Conservation (phyloP, 2,888 invertebrate genomes). For the Leucoptera coffeella region DNA sequence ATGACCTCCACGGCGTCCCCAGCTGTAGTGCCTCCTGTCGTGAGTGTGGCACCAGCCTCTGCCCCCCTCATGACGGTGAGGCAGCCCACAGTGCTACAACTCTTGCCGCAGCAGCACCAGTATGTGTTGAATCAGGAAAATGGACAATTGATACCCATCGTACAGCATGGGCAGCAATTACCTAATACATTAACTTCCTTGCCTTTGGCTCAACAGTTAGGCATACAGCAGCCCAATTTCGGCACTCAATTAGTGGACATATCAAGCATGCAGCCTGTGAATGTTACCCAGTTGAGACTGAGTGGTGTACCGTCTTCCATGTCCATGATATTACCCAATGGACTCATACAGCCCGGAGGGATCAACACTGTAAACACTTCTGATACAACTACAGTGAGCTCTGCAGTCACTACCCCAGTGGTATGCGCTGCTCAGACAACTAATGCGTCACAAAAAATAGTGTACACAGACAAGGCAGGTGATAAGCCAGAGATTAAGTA, state of each 20-base stretch:
- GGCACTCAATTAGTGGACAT: constrained; percentile 39
- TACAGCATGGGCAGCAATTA: constrained; percentile 38
- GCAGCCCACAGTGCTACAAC: constrained; percentile 35
- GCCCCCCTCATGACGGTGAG: constrained; percentile 41
- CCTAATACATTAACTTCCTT: constrained; percentile 34
- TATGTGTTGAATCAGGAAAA: constrained; percentile 43
- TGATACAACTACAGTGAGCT: constrained; percentile 38
- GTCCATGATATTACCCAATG: constrained; percentile 43
- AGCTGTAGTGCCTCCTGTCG: constrained; percentile 27
- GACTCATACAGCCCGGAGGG: constrained; percentile 31
- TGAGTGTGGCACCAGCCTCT: constrained; percentile 29
- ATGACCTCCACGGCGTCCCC: constrained; percentile 23
- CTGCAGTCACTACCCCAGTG: constrained; percentile 34
- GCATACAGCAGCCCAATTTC: constrained; percentile 31
- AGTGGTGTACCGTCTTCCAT: constrained; percentile 41
- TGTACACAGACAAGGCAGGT: constrained; percentile 31
- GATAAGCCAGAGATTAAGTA: constrained; percentile 37
- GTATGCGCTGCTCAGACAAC: constrained; percentile 41
- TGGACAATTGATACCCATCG: constrained; percentile 42
- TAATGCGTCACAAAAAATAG: constrained; percentile 34
- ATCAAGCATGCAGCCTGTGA: constrained; percentile 40
- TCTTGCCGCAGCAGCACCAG: constrained; percentile 19
- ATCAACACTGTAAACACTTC: constrained; percentile 18
- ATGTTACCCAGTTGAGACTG: constrained; percentile 33
- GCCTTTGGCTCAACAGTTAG: constrained; percentile 27